Evolutionary conservation across 2,888 invertebrate genomes (phyloP), one percentile per base, ranked within the genome.

Genomic region (Branchellion lobata): DNA sequence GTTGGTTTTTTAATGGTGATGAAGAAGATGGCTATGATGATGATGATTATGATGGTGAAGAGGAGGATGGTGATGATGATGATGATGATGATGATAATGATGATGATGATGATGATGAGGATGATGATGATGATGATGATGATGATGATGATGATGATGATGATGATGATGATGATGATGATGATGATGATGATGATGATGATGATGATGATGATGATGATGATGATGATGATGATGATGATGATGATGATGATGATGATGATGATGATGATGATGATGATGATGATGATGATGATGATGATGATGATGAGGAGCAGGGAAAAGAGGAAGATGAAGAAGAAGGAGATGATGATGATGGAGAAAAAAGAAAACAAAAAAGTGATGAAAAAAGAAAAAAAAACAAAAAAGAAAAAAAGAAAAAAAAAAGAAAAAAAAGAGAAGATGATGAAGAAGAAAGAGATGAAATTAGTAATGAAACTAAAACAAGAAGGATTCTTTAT

Each of bases 211-310:
- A n/a, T n/a, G n/a, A n/a, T n/a, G n/a, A n/a, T n/a, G n/a, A 21
- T 11, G 36, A 47, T 73, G 34, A 73, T 73, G 73, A 73, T 34
- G 40, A 73, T n/a, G 24, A 47, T 21, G 24, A 73, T 24, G 34
- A 73, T 27, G 34, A 73, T 29, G 73, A 73, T 5, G 47, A 29
- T 36, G 21, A 73, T 18, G 24, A 21, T 31, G 71, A 29, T 31
- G 71, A 31, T 29, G 29, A 29, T 31, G 18, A 71, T 34, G 33
- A 71, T 34, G 11, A 71, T 51, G 69, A 69, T 69, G 69, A 71
- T 29, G 3, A 68, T 24, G 68, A 68, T 68, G 68, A 68, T 68
- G 14, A 68, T 68, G n/a, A n/a, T n/a, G n/a, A n/a, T n/a, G n/a
- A n/a, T n/a, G n/a, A n/a, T n/a, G n/a, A n/a, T n/a, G n/a, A n/a